A percentile compares a stretch with the other conserved stretches of the same genome.
These are phyloP conservation scores for Pseudorasbora parva DNA, from an alignment of 2,113 vertebrate species.

Conservation along the genomic window DNA sequence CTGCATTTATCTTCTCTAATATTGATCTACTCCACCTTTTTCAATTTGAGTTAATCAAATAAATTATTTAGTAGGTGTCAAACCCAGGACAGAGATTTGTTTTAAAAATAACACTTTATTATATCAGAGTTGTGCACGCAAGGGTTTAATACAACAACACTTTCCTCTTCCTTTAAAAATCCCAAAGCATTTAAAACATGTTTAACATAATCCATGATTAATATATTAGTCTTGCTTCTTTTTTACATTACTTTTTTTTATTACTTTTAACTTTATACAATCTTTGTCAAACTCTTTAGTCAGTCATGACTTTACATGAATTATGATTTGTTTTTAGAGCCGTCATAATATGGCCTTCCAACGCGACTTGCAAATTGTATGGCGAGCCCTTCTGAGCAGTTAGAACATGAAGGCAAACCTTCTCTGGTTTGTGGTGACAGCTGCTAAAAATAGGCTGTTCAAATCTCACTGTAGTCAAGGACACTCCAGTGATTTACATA, in stretches of 20 bases:
- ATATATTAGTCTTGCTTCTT: slow-evolving; percentile 13
- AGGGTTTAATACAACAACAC: slow-evolving; percentile 1
- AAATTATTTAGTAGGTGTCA: slow-evolving; percentile 7
- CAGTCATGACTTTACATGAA: too few relatives aligned
- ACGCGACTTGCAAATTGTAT: slow-evolving; percentile 29
- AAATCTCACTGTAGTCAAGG: slow-evolving; percentile 37
- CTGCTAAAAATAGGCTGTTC: slow-evolving; percentile 43
- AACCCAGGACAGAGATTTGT: background rate
- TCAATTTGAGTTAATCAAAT: slow-evolving; percentile 9
- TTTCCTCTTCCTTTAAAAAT: background rate
- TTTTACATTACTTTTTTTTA: too few relatives aligned
- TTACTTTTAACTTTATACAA: too few relatives aligned
- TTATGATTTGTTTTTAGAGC: slow-evolving; percentile 28
- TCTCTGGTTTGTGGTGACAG: slow-evolving; percentile 25
- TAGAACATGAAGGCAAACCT: background rate
- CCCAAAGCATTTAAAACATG: background rate
- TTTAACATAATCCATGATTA: background rate
- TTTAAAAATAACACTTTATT: slow-evolving; percentile 19
- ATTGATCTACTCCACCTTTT: slow-evolving; percentile 2
- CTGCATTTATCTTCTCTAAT: slow-evolving; percentile 1
- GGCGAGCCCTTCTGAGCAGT: slow-evolving; percentile 20
- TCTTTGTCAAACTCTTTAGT: too few relatives aligned
- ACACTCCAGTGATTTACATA: slow-evolving; percentile 43
- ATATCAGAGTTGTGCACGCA: background rate
- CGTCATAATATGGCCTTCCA: background rate